These are phyloP conservation scores for Anas capensis DNA, from an alignment of 2,797 vertebrate genomes.

Conservation along the genomic window DNA sequence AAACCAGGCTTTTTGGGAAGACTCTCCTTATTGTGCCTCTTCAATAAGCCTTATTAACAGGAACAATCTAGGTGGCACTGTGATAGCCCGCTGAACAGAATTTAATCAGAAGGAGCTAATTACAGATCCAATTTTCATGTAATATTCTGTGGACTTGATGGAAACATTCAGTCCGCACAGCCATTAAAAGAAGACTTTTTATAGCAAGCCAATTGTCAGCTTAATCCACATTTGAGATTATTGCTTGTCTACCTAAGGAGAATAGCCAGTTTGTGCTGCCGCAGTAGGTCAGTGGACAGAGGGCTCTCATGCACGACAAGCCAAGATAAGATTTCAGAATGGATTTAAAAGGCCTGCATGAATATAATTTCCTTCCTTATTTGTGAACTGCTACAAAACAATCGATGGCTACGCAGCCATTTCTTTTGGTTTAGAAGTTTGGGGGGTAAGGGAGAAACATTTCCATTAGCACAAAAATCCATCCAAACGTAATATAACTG, in stretches of 20 bases:
- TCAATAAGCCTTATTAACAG: neutral
- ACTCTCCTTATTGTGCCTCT: neutral
- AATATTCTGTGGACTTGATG: neutral
- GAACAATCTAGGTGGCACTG: neutral
- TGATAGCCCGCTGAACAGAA: neutral
- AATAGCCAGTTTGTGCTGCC: neutral
- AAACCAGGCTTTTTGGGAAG: constrained; percentile 22
- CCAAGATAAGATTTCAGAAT: neutral
- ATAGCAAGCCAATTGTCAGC: neutral
- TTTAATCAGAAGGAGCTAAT: constrained; percentile 42
- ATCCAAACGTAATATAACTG: constrained; percentile 27
- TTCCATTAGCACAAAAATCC: constrained; percentile 35
- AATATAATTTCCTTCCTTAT: neutral
- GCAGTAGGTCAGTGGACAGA: neutral
- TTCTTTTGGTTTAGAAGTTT: constrained; percentile 39
- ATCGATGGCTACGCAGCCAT: neutral
- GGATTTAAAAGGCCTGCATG: neutral
- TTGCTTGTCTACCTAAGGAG: neutral
- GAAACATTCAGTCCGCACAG: neutral
- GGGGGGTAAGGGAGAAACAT: constrained; percentile 1
- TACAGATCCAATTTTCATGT: neutral
- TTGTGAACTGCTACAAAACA: neutral
- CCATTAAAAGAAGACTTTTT: neutral
- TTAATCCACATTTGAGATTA: neutral
- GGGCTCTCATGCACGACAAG: neutral